These are phyloP conservation scores for Mugil cephalus DNA, from an alignment of 2,113 vertebrate genomes.

Conservation along the genomic window DNA sequence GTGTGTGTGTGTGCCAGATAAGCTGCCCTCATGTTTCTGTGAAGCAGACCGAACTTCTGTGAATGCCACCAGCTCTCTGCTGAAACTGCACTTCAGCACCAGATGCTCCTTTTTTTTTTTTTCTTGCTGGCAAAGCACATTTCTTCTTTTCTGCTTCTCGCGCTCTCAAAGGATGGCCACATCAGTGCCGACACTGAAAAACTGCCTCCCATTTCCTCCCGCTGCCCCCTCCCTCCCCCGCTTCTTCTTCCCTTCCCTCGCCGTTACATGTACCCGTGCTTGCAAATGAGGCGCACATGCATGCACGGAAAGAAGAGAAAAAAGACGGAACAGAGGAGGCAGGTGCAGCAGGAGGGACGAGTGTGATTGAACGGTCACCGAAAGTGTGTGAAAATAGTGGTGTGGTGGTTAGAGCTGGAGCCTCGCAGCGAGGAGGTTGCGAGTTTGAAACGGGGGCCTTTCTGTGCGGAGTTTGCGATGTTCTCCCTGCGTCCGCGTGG, in stretches of 20 bases:
- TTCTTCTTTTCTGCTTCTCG: conserved; percentile 59
- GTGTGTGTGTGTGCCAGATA: conserved; percentile 62
- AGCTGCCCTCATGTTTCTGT: conserved; percentile 78
- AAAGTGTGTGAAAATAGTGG: no score
- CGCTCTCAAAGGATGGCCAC: conserved; percentile 70
- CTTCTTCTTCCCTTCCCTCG: conserved; percentile 1
- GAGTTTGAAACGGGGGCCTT: no score
- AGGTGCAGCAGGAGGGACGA: neutral
- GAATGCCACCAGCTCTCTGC: conserved; percentile 81
- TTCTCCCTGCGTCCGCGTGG: no score
- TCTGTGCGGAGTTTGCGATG: no score
- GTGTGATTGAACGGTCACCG: no score
- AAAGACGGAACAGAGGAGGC: conserved; percentile 4
- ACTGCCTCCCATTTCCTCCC: conserved; percentile 48
- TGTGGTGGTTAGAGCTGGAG: no score
- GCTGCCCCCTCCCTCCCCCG: no score
- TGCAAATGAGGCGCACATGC: conserved; percentile 25
- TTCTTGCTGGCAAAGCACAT: conserved; percentile 79
- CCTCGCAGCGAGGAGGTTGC: no score
- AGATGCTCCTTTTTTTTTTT: conserved; percentile 56
- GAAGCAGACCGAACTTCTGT: conserved; percentile 77
- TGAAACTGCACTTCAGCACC: conserved; percentile 82
- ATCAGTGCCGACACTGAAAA: conserved; percentile 69
- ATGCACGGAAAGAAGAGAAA: conserved; percentile 2
- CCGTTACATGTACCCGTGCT: conserved; percentile 45